Evolutionary conservation across 2,113 vertebrate genomes (phyloP).

Genomic region (Oceanodroma tethys): DNA sequence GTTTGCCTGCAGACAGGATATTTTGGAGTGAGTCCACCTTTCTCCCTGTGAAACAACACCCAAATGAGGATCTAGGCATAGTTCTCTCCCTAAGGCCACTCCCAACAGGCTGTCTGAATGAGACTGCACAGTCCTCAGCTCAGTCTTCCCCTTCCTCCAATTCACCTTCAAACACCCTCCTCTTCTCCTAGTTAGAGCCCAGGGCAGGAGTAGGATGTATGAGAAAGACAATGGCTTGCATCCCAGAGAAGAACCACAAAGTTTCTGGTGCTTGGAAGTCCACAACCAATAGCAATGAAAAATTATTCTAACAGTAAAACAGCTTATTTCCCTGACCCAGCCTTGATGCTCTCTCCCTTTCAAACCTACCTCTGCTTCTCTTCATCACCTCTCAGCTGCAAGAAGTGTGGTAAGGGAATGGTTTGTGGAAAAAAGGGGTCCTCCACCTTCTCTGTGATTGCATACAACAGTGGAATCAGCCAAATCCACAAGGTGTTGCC

Average conservation of each 20-base stretch:
- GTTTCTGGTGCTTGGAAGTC: neutral
- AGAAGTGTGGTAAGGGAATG: neutral
- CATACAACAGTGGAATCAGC: neutral
- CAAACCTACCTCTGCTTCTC: neutral
- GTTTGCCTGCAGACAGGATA: neutral
- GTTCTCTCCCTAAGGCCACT: neutral
- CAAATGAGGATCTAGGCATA: neutral
- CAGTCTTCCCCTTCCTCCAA: neutral
- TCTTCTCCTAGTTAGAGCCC: neutral
- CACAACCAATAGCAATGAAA: neutral
- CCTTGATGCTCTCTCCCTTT: neutral
- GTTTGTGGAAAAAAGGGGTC: neutral
- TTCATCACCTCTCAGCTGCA: neutral
- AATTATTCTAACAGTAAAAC: neutral
- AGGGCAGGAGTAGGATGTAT: neutral
- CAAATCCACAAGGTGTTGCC: neutral
- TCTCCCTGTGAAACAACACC: neutral
- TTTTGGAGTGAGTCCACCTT: neutral
- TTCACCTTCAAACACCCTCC: neutral
- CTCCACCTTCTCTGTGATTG: neutral
- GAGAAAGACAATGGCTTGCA: neutral
- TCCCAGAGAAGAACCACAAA: neutral
- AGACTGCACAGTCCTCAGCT: neutral
- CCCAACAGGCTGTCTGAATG: neutral
- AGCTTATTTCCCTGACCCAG: neutral